These are phyloP conservation scores for Acanthaster planci DNA, from an alignment of 35 echinoderm and acorn worm genomes.

Conservation along the genomic window DNA sequence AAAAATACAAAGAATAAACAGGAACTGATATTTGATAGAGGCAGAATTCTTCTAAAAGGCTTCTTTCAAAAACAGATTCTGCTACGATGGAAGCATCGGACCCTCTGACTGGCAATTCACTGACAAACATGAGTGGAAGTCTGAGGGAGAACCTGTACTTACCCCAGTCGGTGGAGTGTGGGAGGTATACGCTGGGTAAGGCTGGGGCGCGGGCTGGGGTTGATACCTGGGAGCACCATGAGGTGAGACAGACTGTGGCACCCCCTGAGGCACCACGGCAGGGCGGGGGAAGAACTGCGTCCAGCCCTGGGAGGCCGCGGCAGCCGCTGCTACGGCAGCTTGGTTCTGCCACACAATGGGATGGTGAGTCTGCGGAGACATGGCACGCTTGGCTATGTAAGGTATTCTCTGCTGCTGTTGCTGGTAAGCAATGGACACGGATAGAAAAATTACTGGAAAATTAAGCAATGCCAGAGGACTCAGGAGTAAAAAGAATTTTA, in stretches of 20 bases:
- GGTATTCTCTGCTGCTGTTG: constrained; percentile 13
- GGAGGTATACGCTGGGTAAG: constrained; percentile 6
- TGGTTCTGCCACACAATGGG: constrained; percentile 7
- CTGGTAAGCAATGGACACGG: too few relatives aligned
- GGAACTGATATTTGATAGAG: too few relatives aligned
- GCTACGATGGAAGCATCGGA: too few relatives aligned
- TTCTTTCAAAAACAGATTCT: too few relatives aligned
- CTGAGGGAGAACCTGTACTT: neutral
- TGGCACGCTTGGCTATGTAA: constrained; percentile 22
- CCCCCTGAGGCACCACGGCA: neutral
- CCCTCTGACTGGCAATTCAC: too few relatives aligned
- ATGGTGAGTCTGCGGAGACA: constrained; percentile 16
- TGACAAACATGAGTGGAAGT: too few relatives aligned
- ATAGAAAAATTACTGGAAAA: too few relatives aligned
- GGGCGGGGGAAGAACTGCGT: constrained; percentile 3
- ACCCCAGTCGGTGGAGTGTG: constrained; percentile 7
- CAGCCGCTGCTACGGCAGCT: neutral
- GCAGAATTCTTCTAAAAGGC: too few relatives aligned
- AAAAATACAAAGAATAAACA: too few relatives aligned
- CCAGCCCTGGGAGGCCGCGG: neutral
- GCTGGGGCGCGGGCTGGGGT: constrained; percentile 20
- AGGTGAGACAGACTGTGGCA: neutral
- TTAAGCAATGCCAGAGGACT: too few relatives aligned
- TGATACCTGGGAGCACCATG: neutral
- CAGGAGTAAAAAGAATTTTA: too few relatives aligned